Base-by-base conservation (phyloP, 2,888 invertebrate genomes). In the Homarus gammarus region DNA sequence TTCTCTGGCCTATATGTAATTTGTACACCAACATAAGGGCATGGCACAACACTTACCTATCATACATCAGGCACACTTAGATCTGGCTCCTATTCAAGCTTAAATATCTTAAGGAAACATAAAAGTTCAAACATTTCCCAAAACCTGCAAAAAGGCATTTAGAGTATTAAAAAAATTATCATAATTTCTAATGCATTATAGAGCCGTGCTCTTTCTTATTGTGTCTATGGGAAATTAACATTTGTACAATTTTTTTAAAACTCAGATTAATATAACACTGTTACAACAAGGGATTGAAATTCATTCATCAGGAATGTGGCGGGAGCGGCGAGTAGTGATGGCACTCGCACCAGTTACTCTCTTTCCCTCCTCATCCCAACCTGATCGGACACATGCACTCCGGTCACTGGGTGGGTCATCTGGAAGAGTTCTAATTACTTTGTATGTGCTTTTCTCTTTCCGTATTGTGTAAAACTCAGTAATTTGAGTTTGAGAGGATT, bases 401-500 rank as follows among this genome's bases (percentile, higher is more conserved):
- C 72, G 75, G n/a, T 89, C 89, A 73, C 49, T 68, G 36, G 85
- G 85, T 36, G 85, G 73, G 31, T 89, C 89, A 64, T 89, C 89
- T 38, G 89, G 89, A 44, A 89, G 81, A 18, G 85, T 89, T 44
- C 89, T 70, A 15, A 85, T 89, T n/a, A 89, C 89, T 81, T 89
- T 89, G 40, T 89, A 89, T 3, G 84, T 73, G 49, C 89, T 89
- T 72, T 89, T 89, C 38, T 89, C 84, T 56, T 89, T 89, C 6
- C 84, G 84, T 15, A 89, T 89, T n/a, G 89, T 89, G 79, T 89
- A 89, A 38, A 73, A 89, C 31, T 89, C 89, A 8, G 89, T 89
- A 64, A 89, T 89, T 3, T 89, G 89, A 31, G 78, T 79, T 68
- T 89, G 89, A 40, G 88, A 83, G 36, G 75, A 40, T 51, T 84